Evolutionary conservation across 2,797 vertebrate genomes (phyloP), one percentile per base, ranked within the genome.

Genomic region (Macropus fuliginosus): DNA sequence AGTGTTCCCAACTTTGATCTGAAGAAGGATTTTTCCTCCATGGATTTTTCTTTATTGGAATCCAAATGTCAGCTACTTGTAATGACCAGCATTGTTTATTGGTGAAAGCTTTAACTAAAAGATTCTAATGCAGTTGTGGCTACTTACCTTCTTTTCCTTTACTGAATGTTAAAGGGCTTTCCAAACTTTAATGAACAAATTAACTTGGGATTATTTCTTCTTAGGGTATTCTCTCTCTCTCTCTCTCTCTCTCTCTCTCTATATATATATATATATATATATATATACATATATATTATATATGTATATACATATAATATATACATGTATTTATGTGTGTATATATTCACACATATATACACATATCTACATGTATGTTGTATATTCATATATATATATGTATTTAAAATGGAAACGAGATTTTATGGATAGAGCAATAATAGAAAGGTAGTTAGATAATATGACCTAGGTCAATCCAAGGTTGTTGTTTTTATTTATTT

Each of bases 51-150:
- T 96, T 95, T 96, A 87, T 96, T 3, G 1, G 66, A 93, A 93
- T 90, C 81, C 56, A 92, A 56, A 52, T 95, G 91, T 97, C 56
- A 54, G 91, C 95, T 90, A 96, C 56, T 52, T 97, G 56, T 97
- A 92, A 95, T 94, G 74, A 94, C 34, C 91, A 55, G 54, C 94
- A 46, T 95, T 96, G 40, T 96, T 55, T 94, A 92, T 95, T 94
- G 96, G 92, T 97, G 92, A 94, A 92, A 54, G 34, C 34, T 91
- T 97, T 93, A 93, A 96, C 98, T 97, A 55, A 97, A 98, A 93
- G 13, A 92, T 96, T 93, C 18, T 46, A 81, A 92, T 93, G 50
- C 96, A 92, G 62, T 96, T 92, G 92, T 87, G 34, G 59, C 93
- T 87, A 16, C 92, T 96, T 96, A 90, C 27, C 55, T 96, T 81